A percentile compares a stretch with the other conserved stretches of the same genome.
Conservation (phyloP, 2,797 vertebrate species). For the Taenioides sp. region DNA sequence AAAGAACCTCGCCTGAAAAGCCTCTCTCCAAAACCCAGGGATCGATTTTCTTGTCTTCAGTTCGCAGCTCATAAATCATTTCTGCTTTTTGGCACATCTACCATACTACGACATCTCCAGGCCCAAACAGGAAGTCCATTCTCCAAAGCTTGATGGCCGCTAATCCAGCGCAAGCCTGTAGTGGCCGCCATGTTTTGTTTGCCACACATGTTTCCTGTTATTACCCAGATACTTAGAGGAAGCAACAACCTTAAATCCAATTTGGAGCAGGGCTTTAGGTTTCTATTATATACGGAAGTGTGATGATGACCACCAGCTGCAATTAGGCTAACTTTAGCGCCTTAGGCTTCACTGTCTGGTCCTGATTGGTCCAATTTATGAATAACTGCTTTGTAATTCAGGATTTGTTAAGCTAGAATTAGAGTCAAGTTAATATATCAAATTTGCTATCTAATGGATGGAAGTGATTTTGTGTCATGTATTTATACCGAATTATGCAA, state of each 20-base stretch:
- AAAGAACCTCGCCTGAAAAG: constrained; percentile 4
- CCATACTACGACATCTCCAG: constrained; percentile 26
- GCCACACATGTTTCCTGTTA: constrained; percentile 77
- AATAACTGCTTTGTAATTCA: constrained; percentile 37
- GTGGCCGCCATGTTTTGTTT: constrained; percentile 62
- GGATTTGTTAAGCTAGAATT: background rate
- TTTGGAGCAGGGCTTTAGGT: constrained; percentile 66
- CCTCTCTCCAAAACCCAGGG: constrained; percentile 13
- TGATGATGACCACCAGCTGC: constrained; percentile 71
- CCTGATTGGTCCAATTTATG: constrained; percentile 36
- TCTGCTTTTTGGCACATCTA: constrained; percentile 49
- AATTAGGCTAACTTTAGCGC: constrained; percentile 71
- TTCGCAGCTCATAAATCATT: constrained; percentile 52
- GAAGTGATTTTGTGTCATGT: background rate
- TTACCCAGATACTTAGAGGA: constrained; percentile 67
- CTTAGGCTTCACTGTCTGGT: constrained; percentile 48
- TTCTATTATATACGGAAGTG: constrained; percentile 75
- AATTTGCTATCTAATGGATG: background rate
- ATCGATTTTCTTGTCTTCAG: constrained; percentile 43
- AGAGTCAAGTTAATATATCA: background rate
- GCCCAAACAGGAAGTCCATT: constrained; percentile 48
- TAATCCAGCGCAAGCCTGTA: constrained; percentile 59
- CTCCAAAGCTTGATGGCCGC: constrained; percentile 44
- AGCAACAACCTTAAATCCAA: constrained; percentile 69
- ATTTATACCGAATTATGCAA: constrained; percentile 37